These are phyloP conservation scores for Argyra leucocephala DNA, from an alignment of 2,888 invertebrate genomes.

Conservation along the genomic window DNA sequence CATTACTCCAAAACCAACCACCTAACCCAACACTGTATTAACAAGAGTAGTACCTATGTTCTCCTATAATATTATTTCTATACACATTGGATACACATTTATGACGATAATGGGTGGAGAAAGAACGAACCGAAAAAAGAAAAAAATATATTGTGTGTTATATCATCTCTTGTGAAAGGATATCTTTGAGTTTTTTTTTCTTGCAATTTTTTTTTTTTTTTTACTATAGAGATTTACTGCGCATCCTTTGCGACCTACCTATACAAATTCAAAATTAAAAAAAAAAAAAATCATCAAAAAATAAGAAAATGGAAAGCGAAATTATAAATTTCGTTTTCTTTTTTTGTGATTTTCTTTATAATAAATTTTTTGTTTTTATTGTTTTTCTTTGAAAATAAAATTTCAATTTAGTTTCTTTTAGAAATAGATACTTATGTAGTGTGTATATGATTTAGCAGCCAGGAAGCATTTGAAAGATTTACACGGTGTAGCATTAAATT, in stretches of 20 bases:
- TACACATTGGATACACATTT: too few species aligned
- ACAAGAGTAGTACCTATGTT: too few species aligned
- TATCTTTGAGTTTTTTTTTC: too few species aligned
- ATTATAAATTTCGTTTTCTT: not conserved
- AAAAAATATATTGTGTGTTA: conserved; percentile 4
- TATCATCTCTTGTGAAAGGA: not conserved
- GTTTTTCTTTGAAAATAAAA: not conserved
- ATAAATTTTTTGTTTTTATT: not conserved
- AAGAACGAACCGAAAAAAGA: not conserved
- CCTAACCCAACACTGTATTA: too few species aligned
- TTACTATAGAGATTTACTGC: conserved; percentile 6
- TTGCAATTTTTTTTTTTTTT: too few species aligned
- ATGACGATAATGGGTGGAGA: too few species aligned
- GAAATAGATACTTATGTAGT: too few species aligned
- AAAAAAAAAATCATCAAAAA: not conserved
- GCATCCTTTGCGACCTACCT: conserved; percentile 10
- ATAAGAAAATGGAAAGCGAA: not conserved
- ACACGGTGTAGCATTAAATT: too few species aligned
- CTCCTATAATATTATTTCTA: too few species aligned
- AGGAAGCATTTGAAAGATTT: too few species aligned
- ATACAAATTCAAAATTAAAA: conserved; percentile 1
- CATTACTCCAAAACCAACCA: not conserved
- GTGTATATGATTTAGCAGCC: too few species aligned
- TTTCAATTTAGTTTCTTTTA: too few species aligned
- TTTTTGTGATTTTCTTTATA: not conserved